These are phyloP conservation scores for Myiotriccus ornatus DNA, from an alignment of 2,797 vertebrate genomes.

Conservation along the genomic window DNA sequence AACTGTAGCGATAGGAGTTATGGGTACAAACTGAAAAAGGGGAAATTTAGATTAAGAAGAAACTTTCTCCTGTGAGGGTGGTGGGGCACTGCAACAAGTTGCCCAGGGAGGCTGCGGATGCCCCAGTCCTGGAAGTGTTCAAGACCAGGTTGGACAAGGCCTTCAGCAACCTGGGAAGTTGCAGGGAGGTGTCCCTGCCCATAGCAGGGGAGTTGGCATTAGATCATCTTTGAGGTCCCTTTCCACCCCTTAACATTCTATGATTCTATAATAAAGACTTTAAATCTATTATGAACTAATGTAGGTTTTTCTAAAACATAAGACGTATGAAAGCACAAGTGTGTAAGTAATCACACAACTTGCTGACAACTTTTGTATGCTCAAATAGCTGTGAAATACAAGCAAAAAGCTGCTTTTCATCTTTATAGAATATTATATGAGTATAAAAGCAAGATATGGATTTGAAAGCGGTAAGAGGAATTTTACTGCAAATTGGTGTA, in stretches of 20 bases:
- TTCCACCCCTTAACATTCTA: not conserved
- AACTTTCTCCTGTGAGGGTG: not conserved
- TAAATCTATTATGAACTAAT: not conserved
- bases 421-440: rapidly evolving
- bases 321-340: not conserved
- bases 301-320: not conserved
- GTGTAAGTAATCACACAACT: not conserved
- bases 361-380: not conserved
- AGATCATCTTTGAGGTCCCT: not conserved
- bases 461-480: not conserved
- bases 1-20: not conserved
- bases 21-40: not conserved
- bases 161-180: not conserved
- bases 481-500: not conserved
- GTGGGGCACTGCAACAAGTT: not conserved
- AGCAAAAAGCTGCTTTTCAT: not conserved
- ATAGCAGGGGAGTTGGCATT: not conserved
- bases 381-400: not conserved
- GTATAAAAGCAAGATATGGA: not conserved
- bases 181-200: not conserved
- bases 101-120: not conserved
- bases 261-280: not conserved
- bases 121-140: not conserved
- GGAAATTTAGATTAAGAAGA: not conserved
- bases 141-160: not conserved